phyloP scores from a whole-genome alignment of 2,888 invertebrate species.

The Eupithecia vulgata region DNA sequence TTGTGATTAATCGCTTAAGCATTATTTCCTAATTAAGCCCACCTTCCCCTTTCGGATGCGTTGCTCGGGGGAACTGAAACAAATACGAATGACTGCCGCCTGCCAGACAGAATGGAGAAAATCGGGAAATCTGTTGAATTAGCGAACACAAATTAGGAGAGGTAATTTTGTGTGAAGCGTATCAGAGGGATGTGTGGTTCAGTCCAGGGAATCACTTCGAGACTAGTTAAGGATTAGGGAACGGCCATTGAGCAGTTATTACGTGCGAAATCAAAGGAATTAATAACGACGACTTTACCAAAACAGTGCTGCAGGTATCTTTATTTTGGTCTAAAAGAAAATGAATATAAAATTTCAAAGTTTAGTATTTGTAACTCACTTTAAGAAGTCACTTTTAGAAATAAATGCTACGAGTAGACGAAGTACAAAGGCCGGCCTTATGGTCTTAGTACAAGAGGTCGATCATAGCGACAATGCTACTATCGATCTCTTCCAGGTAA shows the following conservation, averaged over 20 bases:
- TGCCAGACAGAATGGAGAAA: constrained; percentile 61
- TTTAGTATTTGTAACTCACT: too few relatives aligned
- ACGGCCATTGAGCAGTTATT: constrained; percentile 3
- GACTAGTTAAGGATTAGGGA: constrained; percentile 3
- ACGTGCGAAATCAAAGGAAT: constrained; percentile 8
- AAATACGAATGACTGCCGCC: constrained; percentile 67
- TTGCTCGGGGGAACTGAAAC: constrained; percentile 69
- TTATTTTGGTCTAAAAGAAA: neutral
- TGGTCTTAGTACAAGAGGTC: too few relatives aligned
- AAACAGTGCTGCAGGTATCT: neutral
- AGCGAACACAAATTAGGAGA: constrained; percentile 67
- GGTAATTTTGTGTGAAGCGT: constrained; percentile 48
- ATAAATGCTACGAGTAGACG: too few relatives aligned
- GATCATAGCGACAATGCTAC: too few relatives aligned
- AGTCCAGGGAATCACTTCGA: constrained; percentile 19
- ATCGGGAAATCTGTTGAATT: constrained; percentile 73
- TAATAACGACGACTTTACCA: neutral
- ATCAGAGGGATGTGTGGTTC: constrained; percentile 33
- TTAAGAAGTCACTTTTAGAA: too few relatives aligned
- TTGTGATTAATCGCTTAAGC: constrained; percentile 78
- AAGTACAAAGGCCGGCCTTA: too few relatives aligned
- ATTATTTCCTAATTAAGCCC: constrained; percentile 83
- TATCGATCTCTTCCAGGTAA: too few relatives aligned
- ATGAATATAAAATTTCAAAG: neutral
- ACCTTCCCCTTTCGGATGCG: constrained; percentile 72